A percentile compares a stretch with the other conserved stretches of the same genome.
Evolutionary conservation across 2,113 vertebrate genomes (phyloP).

Genomic region (Vombatus ursinus): DNA sequence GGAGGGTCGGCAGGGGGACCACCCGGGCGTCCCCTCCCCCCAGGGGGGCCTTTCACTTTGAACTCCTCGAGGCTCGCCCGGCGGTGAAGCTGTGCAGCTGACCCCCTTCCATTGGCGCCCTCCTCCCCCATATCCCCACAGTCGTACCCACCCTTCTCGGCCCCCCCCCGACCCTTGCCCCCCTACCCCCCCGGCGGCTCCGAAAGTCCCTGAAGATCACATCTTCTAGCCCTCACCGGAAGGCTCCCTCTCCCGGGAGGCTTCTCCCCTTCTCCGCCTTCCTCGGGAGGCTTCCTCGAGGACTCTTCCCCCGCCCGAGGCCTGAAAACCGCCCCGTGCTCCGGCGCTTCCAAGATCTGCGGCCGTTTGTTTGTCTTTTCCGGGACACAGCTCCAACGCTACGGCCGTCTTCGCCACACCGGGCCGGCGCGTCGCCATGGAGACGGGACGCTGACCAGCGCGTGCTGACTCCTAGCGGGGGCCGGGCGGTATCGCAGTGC

Average conservation of each 20-base stretch:
- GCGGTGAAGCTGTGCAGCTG: too few relatives aligned
- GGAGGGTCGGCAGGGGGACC: not conserved
- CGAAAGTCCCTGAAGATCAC: not conserved
- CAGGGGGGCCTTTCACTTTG: too few relatives aligned
- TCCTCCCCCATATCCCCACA: not conserved
- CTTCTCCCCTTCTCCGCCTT: not conserved
- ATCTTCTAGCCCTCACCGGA: not conserved
- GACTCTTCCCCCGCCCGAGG: not conserved
- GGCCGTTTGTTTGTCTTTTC: not conserved
- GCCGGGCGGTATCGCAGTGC: not conserved
- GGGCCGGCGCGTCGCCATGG: not conserved
- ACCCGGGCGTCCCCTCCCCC: too few relatives aligned
- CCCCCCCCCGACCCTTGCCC: not conserved
- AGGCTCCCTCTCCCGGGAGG: not conserved
- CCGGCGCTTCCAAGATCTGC: fast-evolving
- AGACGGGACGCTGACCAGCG: not conserved
- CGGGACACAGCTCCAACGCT: not conserved
- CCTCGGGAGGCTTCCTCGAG: not conserved
- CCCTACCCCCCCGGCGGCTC: not conserved
- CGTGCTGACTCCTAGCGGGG: fast-evolving
- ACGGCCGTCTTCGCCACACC: not conserved
- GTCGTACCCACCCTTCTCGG: too few relatives aligned
- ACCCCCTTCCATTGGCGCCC: too few relatives aligned
- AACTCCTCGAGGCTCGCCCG: too few relatives aligned
- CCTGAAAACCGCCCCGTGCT: fast-evolving